Conservation (phyloP, 2,888 invertebrate genomes). For the Sarcophaga variegata region DNA sequence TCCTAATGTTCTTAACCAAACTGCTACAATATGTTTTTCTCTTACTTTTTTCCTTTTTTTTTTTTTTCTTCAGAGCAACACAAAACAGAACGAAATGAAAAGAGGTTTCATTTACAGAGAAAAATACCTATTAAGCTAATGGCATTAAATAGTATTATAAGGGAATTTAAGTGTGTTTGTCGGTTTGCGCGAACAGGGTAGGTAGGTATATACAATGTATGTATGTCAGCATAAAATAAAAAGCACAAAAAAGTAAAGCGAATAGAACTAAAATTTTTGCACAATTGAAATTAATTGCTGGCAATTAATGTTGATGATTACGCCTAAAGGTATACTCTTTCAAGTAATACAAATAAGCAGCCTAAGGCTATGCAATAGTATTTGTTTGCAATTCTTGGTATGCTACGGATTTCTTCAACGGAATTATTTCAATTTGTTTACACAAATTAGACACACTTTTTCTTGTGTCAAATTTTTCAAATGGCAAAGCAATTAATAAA, state of each 20-base stretch:
- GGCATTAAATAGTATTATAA: constrained; percentile 62
- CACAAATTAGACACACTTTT: neutral
- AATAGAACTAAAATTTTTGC: constrained; percentile 23
- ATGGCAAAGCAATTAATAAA: neutral
- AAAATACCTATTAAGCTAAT: constrained; percentile 65
- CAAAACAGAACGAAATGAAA: constrained; percentile 13
- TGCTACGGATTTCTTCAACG: neutral
- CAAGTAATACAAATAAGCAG: neutral
- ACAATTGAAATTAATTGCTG: constrained; percentile 69
- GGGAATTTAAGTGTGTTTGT: constrained; percentile 1
- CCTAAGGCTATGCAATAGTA: neutral
- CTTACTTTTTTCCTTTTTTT: neutral
- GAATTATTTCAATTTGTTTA: neutral
- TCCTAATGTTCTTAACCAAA: neutral
- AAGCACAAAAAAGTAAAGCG: neutral
- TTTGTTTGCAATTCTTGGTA: neutral
- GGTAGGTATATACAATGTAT: neutral
- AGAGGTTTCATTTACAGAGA: constrained; percentile 27
- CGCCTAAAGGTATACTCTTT: constrained; percentile 47
- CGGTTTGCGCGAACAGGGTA: neutral
- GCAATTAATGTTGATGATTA: constrained; percentile 50
- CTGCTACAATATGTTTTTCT: neutral
- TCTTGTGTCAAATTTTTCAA: neutral
- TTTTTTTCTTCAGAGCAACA: neutral
- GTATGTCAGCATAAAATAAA: neutral